A percentile compares a stretch with the other conserved stretches of the same genome.
Conservation (phyloP, 2,888 invertebrate species). For the Cerceris ruficornis region DNA sequence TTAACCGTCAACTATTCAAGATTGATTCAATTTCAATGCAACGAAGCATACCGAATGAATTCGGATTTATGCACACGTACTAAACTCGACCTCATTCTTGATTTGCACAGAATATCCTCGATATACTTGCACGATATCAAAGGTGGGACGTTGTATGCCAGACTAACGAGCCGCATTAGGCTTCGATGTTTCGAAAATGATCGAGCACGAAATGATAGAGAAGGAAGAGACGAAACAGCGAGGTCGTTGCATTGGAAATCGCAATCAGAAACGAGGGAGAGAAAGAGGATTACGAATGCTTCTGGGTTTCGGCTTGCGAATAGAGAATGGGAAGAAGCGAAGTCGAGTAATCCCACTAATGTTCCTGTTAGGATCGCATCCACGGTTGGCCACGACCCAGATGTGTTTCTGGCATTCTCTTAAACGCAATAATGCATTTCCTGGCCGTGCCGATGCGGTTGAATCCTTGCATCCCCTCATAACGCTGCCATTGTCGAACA, state of each 20-base stretch:
- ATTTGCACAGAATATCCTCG: too few relatives aligned
- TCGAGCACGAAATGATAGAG: constrained; percentile 51
- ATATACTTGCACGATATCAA: neutral
- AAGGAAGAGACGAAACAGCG: constrained; percentile 31
- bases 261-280: constrained; percentile 52
- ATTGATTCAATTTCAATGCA: too few relatives aligned
- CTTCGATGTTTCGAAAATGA: constrained; percentile 36
- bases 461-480: constrained; percentile 47
- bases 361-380: constrained; percentile 55
- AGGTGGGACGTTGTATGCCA: constrained; percentile 50
- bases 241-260: constrained; percentile 56
- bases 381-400: constrained; percentile 48
- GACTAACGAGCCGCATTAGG: constrained; percentile 54
- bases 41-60: too few relatives aligned
- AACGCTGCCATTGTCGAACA: constrained; percentile 46
- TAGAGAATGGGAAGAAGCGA: constrained; percentile 51
- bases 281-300: constrained; percentile 26
- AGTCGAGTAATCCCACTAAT: constrained; percentile 66
- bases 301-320: constrained; percentile 31
- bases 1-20: too few relatives aligned
- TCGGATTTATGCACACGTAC: too few relatives aligned
- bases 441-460: constrained; percentile 30
- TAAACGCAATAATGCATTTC: constrained; percentile 61
- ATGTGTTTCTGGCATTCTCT: constrained; percentile 61
- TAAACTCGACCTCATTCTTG: too few relatives aligned